A percentile compares a stretch with the other conserved stretches of the same genome.
Conservation (phyloP, 2,888 invertebrate genomes). For the Caenorhabditis imperialis region DNA sequence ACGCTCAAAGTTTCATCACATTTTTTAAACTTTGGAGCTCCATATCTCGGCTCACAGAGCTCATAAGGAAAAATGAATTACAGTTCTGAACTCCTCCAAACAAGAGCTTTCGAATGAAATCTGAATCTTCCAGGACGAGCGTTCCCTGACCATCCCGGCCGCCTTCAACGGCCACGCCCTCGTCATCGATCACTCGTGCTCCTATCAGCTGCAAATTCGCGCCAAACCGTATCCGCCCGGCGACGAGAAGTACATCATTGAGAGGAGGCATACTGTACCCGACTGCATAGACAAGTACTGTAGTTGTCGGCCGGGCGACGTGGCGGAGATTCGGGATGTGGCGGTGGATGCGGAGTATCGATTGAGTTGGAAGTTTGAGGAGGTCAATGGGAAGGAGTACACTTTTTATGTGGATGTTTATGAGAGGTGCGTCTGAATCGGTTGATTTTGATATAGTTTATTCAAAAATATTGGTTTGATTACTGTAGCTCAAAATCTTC, state of each 20-base stretch:
- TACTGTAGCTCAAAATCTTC: no score
- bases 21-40: no score
- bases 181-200: slow-evolving; percentile 59
- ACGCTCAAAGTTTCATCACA: not conserved
- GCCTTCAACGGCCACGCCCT: slow-evolving; percentile 54
- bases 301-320: slow-evolving; percentile 55
- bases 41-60: no score
- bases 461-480: no score
- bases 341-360: slow-evolving; percentile 13
- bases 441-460: no score
- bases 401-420: slow-evolving; percentile 47
- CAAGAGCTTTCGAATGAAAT: not conserved
- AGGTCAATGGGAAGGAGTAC: slow-evolving; percentile 13
- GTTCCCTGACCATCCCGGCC: slow-evolving; percentile 59
- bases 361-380: slow-evolving; percentile 43
- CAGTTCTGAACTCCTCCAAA: no score
- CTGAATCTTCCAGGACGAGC: slow-evolving; percentile 48
- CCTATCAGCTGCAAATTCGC: slow-evolving; percentile 62
- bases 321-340: slow-evolving; percentile 16
- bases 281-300: slow-evolving; percentile 68
- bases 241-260: slow-evolving; percentile 54
- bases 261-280: slow-evolving; percentile 60
- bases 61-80: no score
- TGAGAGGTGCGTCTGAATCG: slow-evolving; percentile 37
- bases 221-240: slow-evolving; percentile 69